A percentile compares a stretch with the other conserved stretches of the same genome.
Evolutionary conservation across 2,113 vertebrate species (phyloP).

Genomic region (Trachemys scripta): DNA sequence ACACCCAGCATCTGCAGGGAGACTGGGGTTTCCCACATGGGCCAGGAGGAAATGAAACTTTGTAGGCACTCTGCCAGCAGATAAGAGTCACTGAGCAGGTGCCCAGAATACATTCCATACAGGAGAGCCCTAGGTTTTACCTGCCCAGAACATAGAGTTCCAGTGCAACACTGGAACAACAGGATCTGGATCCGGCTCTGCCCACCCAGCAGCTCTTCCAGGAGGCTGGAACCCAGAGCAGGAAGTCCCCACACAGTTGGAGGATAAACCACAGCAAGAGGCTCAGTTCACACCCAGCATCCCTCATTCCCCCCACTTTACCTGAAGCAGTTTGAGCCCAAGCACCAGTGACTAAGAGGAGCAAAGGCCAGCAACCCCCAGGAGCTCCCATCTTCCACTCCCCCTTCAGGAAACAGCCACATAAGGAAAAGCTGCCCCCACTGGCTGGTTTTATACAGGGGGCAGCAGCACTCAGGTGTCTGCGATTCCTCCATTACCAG

Average conservation of each 20-base stretch:
- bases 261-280: background rate
- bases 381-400: accelerated
- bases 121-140: background rate
- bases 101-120: background rate
- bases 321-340: background rate
- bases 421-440: accelerated
- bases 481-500: accelerated
- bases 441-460: background rate
- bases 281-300: background rate
- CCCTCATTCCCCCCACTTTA: background rate
- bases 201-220: background rate
- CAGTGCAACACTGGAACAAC: background rate
- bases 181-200: background rate
- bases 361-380: accelerated
- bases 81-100: background rate
- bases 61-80: background rate
- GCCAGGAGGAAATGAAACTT: background rate
- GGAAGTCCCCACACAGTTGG: too few relatives aligned
- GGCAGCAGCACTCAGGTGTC: background rate
- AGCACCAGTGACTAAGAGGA: background rate
- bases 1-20: background rate
- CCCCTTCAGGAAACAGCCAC: background rate
- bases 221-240: background rate
- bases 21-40: background rate
- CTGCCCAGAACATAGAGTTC: background rate